Base-by-base conservation (phyloP, 2,797 vertebrate species). In the Danio tinwini region DNA sequence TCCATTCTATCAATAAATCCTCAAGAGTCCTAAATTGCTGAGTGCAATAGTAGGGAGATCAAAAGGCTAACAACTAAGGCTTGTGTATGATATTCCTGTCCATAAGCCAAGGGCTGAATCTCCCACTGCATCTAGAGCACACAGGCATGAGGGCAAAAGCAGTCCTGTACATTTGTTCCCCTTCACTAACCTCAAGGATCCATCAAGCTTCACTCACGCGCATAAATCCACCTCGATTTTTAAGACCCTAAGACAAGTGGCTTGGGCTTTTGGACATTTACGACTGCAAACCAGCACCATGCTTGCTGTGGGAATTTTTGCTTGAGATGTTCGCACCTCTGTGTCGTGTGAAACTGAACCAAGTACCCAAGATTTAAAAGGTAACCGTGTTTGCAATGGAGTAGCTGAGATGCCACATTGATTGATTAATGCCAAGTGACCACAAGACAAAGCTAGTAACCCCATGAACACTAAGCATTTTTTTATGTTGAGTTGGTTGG, bases 371-470 rank as follows among this genome's bases (percentile, higher is more conserved):
- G 44, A 78, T 86, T 86, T 86, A 88, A 88, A 92, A 90, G 61
- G 88, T 86, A 92, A 45, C 74, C 29, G 29, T 29, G 3, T 29
- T 29, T 29, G 80, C 88, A 76, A 86, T 19, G 2, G 87, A 89
- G 90, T 80, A 1, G 9, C 83, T 74, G 71, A 89, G 84, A 88
- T 87, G 82, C 81, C 84, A 78, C 83, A 91, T 88, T 90, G 89
- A 93, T 87, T 89, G 87, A 81, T 74, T 29, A 21, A 40, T 29
- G 42, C 53, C 53, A 44, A 45, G 12, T 2, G 21, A 42, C 55
- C 8, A 44, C 17, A 73, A 58, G 13, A 44, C 53, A 76, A 59
- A 89, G 74, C 82, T 80, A 84, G 39, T 82, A 78, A 83, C 86
- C 19, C 65, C 49, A 47, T 19, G 81, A 69, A 76, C 80, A 85